phyloP scores from a whole-genome alignment of 2,113 vertebrate species.

The Vulpes vulpes region DNA sequence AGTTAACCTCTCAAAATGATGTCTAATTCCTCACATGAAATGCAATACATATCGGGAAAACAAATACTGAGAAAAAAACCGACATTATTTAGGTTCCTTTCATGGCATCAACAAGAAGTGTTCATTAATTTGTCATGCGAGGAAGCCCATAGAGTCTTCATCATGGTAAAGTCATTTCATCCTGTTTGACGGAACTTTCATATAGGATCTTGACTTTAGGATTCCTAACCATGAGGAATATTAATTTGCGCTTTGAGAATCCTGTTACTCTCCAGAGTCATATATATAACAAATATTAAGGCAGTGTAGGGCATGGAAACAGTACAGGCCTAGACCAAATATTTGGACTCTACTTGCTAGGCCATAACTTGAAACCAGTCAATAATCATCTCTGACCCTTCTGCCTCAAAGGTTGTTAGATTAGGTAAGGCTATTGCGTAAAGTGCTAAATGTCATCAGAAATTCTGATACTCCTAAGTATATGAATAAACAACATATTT shows the following conservation, averaged over 20 bases:
- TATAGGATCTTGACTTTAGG: neutral
- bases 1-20: neutral
- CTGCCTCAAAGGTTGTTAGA: neutral
- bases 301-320: neutral
- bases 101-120: neutral
- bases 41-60: neutral
- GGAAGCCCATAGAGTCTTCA: neutral
- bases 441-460: neutral
- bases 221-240: neutral
- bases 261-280: neutral
- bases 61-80: neutral
- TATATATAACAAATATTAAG: neutral
- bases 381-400: neutral
- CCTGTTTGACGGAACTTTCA: neutral
- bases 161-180: neutral
- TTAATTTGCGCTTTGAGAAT: neutral
- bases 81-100: neutral
- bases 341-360: neutral
- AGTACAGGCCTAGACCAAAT: no score
- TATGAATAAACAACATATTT: neutral
- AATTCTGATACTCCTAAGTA: neutral
- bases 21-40: neutral
- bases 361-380: neutral
- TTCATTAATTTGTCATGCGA: slow-evolving; percentile 16
- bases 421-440: neutral